Conservation (phyloP, 2,797 vertebrate species). For the Chiloscyllium punctatum region DNA sequence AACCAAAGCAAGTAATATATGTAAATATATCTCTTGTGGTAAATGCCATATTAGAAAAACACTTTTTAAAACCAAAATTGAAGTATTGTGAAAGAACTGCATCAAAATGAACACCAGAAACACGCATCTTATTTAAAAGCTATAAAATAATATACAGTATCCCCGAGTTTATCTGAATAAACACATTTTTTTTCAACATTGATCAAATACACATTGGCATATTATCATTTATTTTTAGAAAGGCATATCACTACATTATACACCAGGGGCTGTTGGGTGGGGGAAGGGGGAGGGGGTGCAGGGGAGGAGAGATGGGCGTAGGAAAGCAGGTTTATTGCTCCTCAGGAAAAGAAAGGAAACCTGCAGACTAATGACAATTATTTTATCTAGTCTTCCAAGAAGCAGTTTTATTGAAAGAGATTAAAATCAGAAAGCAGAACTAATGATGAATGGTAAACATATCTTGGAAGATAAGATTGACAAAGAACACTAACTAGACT, state of each 20-base stretch:
- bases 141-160: not conserved
- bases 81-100: not conserved
- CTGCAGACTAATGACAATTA: not conserved
- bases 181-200: not conserved
- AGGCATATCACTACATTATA: not conserved
- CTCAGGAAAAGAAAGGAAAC: not conserved
- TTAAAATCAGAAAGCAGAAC: slow-evolving; percentile 8
- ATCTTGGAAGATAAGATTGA: not conserved
- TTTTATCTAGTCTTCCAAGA: slow-evolving; percentile 1
- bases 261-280: not conserved
- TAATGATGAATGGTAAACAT: slow-evolving; percentile 4
- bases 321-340: not conserved
- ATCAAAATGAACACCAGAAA: not conserved
- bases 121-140: not conserved
- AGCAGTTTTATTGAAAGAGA: slow-evolving; percentile 20
- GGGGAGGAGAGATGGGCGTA: no score
- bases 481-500: not conserved
- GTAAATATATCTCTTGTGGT: not conserved
- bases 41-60: not conserved
- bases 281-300: no score
- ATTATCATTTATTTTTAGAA: not conserved
- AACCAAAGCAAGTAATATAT: slow-evolving; percentile 12
- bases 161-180: not conserved
- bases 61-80: not conserved
- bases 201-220: not conserved